Conservation (phyloP, 2,797 vertebrate species). For the Takifugu rubripes region DNA sequence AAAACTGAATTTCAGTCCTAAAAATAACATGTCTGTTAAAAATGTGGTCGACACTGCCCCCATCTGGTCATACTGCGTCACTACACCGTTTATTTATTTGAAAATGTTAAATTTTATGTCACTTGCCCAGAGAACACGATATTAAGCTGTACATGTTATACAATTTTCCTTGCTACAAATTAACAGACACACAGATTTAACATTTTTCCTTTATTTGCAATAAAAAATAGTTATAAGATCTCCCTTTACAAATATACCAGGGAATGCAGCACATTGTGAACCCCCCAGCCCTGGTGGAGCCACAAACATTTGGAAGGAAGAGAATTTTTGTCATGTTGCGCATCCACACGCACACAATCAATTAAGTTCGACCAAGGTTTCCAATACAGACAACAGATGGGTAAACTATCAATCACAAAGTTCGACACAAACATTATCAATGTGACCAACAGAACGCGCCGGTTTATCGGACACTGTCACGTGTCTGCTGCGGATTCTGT, state of each 20-base stretch:
- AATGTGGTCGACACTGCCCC: too few relatives aligned
- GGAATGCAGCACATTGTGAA: conserved; percentile 58
- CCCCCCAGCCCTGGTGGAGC: conserved; percentile 36
- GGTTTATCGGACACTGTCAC: too few relatives aligned
- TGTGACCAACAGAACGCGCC: too few relatives aligned
- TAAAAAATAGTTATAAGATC: conserved; percentile 71
- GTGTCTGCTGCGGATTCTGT: too few relatives aligned
- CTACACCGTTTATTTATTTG: too few relatives aligned
- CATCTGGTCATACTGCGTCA: too few relatives aligned
- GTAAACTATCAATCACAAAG: background rate
- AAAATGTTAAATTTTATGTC: background rate
- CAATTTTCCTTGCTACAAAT: background rate
- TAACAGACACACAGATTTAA: background rate
- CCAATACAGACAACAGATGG: background rate
- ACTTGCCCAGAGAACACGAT: background rate
- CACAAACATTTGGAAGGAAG: conserved; percentile 45
- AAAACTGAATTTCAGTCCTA: too few relatives aligned
- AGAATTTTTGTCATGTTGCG: conserved; percentile 29
- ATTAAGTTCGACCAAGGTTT: conserved; percentile 5
- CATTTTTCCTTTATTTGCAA: conserved; percentile 62
- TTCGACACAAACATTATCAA: too few relatives aligned
- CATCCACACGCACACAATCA: conserved; percentile 21
- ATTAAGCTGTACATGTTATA: background rate
- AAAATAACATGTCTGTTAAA: too few relatives aligned
- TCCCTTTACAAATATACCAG: conserved; percentile 66